Evolutionary conservation across 2,888 invertebrate genomes (phyloP).

Genomic region (Oscheius sp.): DNA sequence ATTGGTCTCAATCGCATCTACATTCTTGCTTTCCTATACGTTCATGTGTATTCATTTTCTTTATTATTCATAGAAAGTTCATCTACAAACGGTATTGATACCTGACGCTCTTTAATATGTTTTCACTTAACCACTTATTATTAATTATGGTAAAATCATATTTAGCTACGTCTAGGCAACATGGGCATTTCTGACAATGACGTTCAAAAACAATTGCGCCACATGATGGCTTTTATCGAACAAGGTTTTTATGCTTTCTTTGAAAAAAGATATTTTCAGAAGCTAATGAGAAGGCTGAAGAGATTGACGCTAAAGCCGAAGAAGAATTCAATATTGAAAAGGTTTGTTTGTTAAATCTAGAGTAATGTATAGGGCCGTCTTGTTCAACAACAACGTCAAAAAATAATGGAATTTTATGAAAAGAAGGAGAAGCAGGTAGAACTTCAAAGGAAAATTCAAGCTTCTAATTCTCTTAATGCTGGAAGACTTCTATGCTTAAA

Average conservation of each 20-base stretch:
- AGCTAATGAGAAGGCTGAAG: constrained; percentile 99
- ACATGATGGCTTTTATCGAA: constrained; percentile 99
- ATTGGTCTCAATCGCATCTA: constrained; percentile 11
- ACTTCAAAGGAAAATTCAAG: constrained; percentile 98
- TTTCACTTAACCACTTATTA: neutral
- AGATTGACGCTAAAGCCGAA: constrained; percentile 99
- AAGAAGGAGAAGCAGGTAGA: constrained; percentile 99
- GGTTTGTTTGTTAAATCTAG: constrained; percentile 45
- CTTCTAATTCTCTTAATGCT: constrained; percentile 97
- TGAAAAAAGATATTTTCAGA: constrained; percentile 74
- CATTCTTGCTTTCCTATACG: too few relatives aligned
- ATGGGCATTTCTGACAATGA: constrained; percentile 71
- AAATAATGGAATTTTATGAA: constrained; percentile 99
- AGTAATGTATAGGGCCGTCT: constrained; percentile 79
- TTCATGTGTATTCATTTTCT: neutral
- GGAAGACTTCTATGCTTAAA: constrained; percentile 94
- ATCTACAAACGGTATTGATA: neutral
- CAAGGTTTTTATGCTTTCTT: constrained; percentile 74
- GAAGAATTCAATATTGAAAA: constrained; percentile 99
- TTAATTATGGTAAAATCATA: neutral
- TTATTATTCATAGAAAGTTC: neutral
- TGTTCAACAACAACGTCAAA: constrained; percentile 96
- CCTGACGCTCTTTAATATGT: neutral
- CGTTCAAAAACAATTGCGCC: constrained; percentile 84
- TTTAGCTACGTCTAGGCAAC: constrained; percentile 13